Base-by-base conservation (phyloP, 2,888 invertebrate genomes). In the Melieria picta region DNA sequence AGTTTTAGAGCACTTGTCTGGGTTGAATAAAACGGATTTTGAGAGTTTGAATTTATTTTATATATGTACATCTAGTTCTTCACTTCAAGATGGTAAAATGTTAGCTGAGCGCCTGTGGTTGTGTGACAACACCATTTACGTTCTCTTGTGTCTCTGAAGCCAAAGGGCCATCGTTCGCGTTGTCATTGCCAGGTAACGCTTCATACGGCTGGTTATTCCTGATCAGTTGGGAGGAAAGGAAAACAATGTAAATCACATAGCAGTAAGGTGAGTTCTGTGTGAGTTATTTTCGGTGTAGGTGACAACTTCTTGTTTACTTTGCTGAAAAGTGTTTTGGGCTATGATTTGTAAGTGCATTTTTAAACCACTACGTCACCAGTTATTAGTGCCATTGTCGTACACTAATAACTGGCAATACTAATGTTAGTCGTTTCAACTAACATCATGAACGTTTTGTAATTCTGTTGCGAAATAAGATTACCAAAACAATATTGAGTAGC, bases 171-270 rank as follows among this genome's bases (percentile, higher is more conserved):
- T 6, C 47, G 16, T 71, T 70, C 47, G n/a, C 52, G 57, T 61
- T 66, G 56, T 70, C 65, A 16, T 43, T 67, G 5, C 74, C 77
- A 9, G 70, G 30, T 30, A 78, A 64, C 6, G 10, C 52, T 48
- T 74, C 72, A 69, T 75, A 78, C 7, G 76, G 75, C 55, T 71
- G 74, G 58, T 65, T 74, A 57, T 75, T 69, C 67, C 77, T 78
- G 72, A 30, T 30, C 30, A 30, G 30, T 30, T 30, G 30, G 30
- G 30, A 30, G 30, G 30, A 30, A 30, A 30, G 4, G 73, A 75
- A 70, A 67, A 16, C 11, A 45, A 70, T 69, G 56, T 11, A 13
- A 52, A 52, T 5, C 52, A 52, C 52, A 52, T 52, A n/a, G 6
- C 9, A 52, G 6, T 5, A 52, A 52, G 13, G 7, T 50, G 50